Percentiles rank a stretch among this genome's conserved stretches.
These are phyloP conservation scores for Cardiocondyla obscurior DNA, from an alignment of 1,140 invertebrate species.

Conservation along the genomic window DNA sequence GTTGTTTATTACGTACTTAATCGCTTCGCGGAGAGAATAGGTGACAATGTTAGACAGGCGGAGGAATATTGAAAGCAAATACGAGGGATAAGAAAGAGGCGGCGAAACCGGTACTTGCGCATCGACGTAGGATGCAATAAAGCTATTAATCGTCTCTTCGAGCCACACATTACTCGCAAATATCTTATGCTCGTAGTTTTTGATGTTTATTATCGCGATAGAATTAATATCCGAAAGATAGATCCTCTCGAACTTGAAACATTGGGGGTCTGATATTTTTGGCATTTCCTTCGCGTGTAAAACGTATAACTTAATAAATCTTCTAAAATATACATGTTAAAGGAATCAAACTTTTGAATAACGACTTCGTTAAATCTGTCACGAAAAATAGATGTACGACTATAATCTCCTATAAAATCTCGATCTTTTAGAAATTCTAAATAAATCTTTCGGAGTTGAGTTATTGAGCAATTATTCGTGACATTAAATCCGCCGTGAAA, in stretches of 20 bases:
- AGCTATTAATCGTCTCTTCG: constrained; percentile 72
- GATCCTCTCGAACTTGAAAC: background rate
- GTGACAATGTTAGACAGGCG: background rate
- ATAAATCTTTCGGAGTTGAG: background rate
- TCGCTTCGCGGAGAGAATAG: background rate
- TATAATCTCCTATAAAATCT: background rate
- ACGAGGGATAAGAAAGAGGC: constrained; percentile 15
- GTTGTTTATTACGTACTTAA: background rate
- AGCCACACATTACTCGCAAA: constrained; percentile 59
- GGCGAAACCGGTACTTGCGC: constrained; percentile 58
- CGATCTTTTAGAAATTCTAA: background rate
- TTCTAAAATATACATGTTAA: background rate
- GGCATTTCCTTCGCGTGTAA: background rate
- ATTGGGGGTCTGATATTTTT: background rate
- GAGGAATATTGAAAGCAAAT: constrained; percentile 25
- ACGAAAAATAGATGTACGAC: background rate
- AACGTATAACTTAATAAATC: background rate
- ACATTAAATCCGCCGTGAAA: background rate
- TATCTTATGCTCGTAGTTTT: constrained; percentile 64
- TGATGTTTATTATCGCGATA: constrained; percentile 1
- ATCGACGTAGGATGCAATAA: constrained; percentile 60
- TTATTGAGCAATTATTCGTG: background rate
- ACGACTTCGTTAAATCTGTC: background rate
- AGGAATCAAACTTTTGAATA: background rate
- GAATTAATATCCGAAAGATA: background rate